phyloP scores from a whole-genome alignment of 1,140 invertebrate species.

The Trissolcus basalis region DNA sequence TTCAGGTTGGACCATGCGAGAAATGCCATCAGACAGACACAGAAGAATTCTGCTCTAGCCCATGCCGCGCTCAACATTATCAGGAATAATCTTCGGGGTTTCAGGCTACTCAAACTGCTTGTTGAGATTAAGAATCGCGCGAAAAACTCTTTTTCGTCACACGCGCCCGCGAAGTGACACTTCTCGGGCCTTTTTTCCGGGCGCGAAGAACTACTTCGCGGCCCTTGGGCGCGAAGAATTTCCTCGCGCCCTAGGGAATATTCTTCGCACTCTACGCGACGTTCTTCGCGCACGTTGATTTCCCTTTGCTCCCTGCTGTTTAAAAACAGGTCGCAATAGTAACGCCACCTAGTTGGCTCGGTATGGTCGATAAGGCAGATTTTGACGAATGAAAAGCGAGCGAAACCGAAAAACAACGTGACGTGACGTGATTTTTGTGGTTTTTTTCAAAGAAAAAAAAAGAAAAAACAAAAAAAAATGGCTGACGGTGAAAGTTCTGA shows the following conservation, averaged over 20 bases:
- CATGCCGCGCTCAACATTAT: no score
- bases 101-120: no score
- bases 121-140: no score
- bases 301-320: slow-evolving; percentile 15
- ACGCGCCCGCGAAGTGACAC: slow-evolving; percentile 20
- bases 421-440: neutral
- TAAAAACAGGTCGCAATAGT: no score
- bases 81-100: no score
- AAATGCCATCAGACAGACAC: no score
- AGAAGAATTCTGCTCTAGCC: no score
- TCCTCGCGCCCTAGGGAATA: slow-evolving; percentile 12
- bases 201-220: slow-evolving; percentile 13
- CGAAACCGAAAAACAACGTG: slow-evolving; percentile 8
- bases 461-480: slow-evolving; percentile 14
- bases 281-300: slow-evolving; percentile 19
- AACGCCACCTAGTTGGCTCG: slow-evolving; percentile 17
- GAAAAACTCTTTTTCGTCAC: slow-evolving; percentile 9
- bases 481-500: slow-evolving; percentile 9
- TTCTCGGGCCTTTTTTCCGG: slow-evolving; percentile 15
- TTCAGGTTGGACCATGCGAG: no score
- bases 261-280: slow-evolving; percentile 25
- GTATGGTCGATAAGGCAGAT: slow-evolving; percentile 14
- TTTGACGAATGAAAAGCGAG: neutral
- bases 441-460: neutral
- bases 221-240: slow-evolving; percentile 19